Percentiles rank a stretch among this genome's conserved stretches.
phyloP scores from a whole-genome alignment of 2,797 vertebrate species.

The Myotis findleyi region DNA sequence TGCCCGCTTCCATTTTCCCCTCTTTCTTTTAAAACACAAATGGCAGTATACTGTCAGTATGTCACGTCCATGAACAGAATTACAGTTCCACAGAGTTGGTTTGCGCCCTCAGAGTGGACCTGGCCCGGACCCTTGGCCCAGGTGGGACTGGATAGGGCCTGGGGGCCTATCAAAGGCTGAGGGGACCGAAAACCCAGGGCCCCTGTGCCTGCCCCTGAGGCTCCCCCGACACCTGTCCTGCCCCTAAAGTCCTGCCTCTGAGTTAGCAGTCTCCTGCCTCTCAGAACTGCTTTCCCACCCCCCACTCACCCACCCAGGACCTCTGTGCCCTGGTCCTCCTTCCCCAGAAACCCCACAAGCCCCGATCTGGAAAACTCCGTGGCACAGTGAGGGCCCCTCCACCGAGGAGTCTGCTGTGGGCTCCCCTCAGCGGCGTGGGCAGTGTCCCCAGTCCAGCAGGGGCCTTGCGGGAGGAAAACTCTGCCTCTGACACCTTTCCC shows the following conservation, averaged over 20 bases:
- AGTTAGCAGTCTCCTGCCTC: background rate
- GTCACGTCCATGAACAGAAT: background rate
- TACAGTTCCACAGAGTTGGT: background rate
- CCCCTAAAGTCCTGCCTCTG: background rate
- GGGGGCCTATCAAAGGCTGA: background rate
- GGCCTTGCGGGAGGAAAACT: background rate
- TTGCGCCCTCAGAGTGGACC: background rate
- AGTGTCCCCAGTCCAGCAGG: background rate
- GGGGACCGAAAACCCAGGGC: background rate
- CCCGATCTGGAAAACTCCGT: background rate
- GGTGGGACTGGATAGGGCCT: background rate
- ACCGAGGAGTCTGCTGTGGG: background rate
- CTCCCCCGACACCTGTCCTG: too few species aligned
- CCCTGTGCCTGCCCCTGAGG: too few species aligned
- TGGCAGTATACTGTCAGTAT: too few species aligned
- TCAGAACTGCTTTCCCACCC: too few species aligned
- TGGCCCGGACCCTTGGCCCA: background rate
- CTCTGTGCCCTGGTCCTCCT: background rate
- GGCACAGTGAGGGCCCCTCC: background rate
- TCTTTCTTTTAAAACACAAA: constrained; percentile 12
- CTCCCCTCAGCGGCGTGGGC: background rate
- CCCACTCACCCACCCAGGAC: background rate
- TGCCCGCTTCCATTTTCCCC: background rate
- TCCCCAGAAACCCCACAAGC: background rate
- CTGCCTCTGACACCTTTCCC: background rate